A percentile compares a stretch with the other conserved stretches of the same genome.
Conservation (phyloP, 2,113 vertebrate genomes). For the Daboia siamensis region DNA sequence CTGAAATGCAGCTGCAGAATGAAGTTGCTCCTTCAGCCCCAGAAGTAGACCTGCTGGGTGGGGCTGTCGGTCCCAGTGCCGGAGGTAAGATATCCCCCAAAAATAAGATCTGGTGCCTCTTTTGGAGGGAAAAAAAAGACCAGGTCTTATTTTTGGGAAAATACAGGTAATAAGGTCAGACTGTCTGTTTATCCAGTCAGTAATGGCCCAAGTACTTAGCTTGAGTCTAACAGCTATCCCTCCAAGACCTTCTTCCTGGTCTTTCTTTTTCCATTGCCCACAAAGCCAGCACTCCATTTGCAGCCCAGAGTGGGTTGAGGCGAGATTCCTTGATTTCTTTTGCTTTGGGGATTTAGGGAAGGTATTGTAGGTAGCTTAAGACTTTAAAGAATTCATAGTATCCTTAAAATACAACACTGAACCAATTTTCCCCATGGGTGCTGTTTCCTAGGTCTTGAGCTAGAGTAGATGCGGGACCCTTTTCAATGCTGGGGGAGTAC, state of each 20-base stretch:
- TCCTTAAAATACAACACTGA: neutral
- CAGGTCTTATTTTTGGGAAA: too few relatives aligned
- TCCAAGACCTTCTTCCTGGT: neutral
- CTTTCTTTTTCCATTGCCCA: neutral
- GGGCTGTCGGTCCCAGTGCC: too few relatives aligned
- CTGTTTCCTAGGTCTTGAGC: neutral
- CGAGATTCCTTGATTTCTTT: neutral
- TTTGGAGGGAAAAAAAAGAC: too few relatives aligned
- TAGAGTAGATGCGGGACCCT: neutral
- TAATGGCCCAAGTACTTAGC: neutral
- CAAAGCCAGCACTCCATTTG: neutral
- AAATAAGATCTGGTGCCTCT: too few relatives aligned
- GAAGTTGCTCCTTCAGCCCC: too few relatives aligned
- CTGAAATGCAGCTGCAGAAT: too few relatives aligned
- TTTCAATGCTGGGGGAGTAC: neutral
- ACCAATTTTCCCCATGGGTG: neutral
- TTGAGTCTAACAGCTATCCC: neutral
- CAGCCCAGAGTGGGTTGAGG: neutral
- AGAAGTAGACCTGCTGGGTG: too few relatives aligned
- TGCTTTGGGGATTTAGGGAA: neutral
- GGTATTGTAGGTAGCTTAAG: neutral
- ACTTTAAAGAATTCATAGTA: neutral
- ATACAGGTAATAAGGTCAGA: neutral
- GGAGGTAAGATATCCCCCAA: too few relatives aligned
- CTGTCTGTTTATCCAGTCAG: neutral